These are phyloP conservation scores for Cinclus mexicanus DNA, from an alignment of 2,113 vertebrate species.

Conservation along the genomic window DNA sequence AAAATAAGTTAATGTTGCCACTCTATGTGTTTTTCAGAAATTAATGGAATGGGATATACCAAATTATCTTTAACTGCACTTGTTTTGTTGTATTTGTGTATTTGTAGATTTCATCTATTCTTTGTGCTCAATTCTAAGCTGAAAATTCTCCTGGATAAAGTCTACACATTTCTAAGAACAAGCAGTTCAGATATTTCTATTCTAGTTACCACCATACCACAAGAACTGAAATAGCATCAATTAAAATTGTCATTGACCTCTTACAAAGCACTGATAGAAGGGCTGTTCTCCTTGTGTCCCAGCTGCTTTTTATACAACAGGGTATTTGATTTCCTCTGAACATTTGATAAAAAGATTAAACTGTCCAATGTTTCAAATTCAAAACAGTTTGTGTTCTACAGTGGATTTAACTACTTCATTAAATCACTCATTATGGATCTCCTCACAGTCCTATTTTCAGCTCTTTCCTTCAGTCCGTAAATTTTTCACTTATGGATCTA, in stretches of 20 bases:
- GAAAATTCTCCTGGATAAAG: background rate
- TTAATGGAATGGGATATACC: background rate
- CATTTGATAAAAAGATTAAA: slow-evolving; percentile 38
- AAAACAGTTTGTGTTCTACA: slow-evolving; percentile 25
- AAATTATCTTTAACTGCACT: background rate
- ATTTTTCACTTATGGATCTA: slow-evolving; percentile 5
- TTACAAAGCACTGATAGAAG: slow-evolving; percentile 19
- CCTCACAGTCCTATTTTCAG: background rate
- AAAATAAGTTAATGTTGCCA: background rate
- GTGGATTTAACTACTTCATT: slow-evolving; percentile 36
- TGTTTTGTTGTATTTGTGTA: background rate
- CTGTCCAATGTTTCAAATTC: background rate
- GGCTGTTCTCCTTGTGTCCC: slow-evolving; percentile 29
- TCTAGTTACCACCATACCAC: slow-evolving; percentile 11
- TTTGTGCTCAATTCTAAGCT: background rate
- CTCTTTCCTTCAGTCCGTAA: background rate
- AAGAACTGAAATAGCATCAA: slow-evolving; percentile 54
- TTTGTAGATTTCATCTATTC: background rate
- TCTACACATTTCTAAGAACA: slow-evolving; percentile 46
- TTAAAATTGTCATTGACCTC: slow-evolving; percentile 69
- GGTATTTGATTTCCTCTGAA: slow-evolving; percentile 49
- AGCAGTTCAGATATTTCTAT: slow-evolving; percentile 49
- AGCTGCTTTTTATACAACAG: slow-evolving; percentile 57
- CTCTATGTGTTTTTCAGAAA: background rate
- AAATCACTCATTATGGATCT: background rate